Percentiles rank a stretch among this genome's conserved stretches.
phyloP scores from a whole-genome alignment of 2,797 vertebrate species.

The Atherinosoma microstoma region DNA sequence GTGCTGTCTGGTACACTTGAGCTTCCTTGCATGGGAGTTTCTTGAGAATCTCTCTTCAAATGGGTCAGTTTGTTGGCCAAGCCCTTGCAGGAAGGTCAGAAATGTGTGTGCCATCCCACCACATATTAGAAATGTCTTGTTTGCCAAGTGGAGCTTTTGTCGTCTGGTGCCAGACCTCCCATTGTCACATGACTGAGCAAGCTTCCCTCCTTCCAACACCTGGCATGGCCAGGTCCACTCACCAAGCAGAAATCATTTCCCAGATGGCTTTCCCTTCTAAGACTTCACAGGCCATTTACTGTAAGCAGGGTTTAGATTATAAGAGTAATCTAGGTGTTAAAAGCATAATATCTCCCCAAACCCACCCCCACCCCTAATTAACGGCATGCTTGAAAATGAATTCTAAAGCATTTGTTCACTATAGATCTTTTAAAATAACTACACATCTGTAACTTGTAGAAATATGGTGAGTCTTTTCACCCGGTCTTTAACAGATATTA shows the following conservation, averaged over 20 bases:
- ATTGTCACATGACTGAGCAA: constrained; percentile 62
- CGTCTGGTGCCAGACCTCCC: constrained; percentile 55
- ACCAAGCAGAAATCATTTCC: constrained; percentile 42
- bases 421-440: neutral
- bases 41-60: constrained; percentile 73
- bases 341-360: constrained; percentile 1
- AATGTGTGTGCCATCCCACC: constrained; percentile 55
- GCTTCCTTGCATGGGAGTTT: constrained; percentile 51
- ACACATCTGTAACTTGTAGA: no score
- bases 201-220: constrained; percentile 49
- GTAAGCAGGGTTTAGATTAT: constrained; percentile 25
- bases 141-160: constrained; percentile 57
- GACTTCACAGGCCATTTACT: constrained; percentile 52
- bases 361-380: neutral
- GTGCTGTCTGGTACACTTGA: constrained; percentile 70
- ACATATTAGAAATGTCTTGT: constrained; percentile 33
- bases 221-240: constrained; percentile 61
- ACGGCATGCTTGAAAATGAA: neutral
- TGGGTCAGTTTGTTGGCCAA: constrained; percentile 65
- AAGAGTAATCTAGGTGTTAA: constrained; percentile 36
- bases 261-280: constrained; percentile 31
- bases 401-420: neutral
- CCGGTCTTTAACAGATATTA: no score
- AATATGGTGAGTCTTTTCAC: no score
- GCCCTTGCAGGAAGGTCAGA: constrained; percentile 77